phyloP scores from a whole-genome alignment of 2,113 vertebrate genomes.

The Fulmarus glacialis region DNA sequence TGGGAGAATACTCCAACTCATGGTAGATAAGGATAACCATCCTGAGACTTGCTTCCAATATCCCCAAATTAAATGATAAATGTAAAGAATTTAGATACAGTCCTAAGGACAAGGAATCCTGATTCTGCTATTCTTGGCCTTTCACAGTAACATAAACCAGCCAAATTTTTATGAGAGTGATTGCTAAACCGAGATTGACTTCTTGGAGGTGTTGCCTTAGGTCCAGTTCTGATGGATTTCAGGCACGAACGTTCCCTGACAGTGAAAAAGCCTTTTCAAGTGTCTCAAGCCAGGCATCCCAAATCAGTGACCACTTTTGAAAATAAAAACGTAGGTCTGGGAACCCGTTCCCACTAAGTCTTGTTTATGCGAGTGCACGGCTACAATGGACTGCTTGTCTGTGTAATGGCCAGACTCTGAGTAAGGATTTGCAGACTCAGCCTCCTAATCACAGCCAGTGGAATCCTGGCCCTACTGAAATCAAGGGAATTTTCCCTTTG shows the following conservation, averaged over 20 bases:
- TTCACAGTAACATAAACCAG: not conserved
- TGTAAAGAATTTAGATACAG: not conserved
- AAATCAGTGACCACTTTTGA: conserved; percentile 47
- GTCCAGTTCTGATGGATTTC: conserved; percentile 1
- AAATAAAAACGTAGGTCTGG: conserved; percentile 43
- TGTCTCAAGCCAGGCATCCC: conserved; percentile 44
- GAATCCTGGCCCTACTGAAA: conserved; percentile 8
- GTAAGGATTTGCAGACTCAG: conserved; percentile 29
- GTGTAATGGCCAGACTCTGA: conserved; percentile 2
- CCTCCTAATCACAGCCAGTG: conserved; percentile 7
- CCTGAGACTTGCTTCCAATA: not conserved
- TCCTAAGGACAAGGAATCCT: not conserved
- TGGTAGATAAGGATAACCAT: not conserved
- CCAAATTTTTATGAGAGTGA: not conserved
- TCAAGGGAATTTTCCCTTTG: conserved; percentile 55
- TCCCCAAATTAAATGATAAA: not conserved
- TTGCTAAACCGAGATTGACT: not conserved
- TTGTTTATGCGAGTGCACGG: conserved; percentile 10
- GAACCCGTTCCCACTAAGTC: not conserved
- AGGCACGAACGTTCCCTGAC: not conserved
- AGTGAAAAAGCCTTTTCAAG: conserved; percentile 66
- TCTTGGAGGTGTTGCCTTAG: not conserved
- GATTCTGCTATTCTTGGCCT: not conserved
- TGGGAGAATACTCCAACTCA: not conserved
- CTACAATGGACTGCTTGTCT: conserved; percentile 52